Conservation (phyloP, 2,113 vertebrate genomes). For the Mormyrus iriodes region DNA sequence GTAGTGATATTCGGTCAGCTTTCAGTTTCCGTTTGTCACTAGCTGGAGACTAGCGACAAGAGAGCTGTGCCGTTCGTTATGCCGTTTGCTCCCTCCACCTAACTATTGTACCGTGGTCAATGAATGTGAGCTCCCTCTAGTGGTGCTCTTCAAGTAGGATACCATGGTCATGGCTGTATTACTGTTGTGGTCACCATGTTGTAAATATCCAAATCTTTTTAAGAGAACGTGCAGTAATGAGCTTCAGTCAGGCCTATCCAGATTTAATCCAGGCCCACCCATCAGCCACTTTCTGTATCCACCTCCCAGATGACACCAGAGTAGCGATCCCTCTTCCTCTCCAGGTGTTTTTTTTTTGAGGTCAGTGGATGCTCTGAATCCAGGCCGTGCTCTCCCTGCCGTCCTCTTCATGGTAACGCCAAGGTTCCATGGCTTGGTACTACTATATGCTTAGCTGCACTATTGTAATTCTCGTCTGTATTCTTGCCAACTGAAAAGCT, state of each 20-base stretch:
- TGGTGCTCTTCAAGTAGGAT: not conserved
- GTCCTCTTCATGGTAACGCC: not conserved
- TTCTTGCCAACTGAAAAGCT: not conserved
- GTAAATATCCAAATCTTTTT: not conserved
- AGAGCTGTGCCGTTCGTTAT: no score
- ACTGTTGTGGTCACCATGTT: not conserved
- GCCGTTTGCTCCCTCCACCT: not conserved
- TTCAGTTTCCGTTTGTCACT: no score
- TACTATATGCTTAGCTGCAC: not conserved
- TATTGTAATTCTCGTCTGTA: not conserved
- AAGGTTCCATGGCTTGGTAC: not conserved
- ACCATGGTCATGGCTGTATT: not conserved
- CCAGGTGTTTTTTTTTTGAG: not conserved
- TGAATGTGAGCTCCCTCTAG: not conserved
- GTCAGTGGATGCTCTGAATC: not conserved
- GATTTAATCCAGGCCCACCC: not conserved
- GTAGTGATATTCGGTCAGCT: no score
- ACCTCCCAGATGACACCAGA: not conserved
- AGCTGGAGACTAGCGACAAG: no score
- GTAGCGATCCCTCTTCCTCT: not conserved
- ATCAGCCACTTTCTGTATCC: not conserved
- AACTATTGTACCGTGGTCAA: not conserved
- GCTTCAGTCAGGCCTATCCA: not conserved
- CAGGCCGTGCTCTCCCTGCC: not conserved
- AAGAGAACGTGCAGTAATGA: not conserved